phyloP scores from a whole-genome alignment of 1,140 invertebrate species.

The Bombus sibiricus region DNA sequence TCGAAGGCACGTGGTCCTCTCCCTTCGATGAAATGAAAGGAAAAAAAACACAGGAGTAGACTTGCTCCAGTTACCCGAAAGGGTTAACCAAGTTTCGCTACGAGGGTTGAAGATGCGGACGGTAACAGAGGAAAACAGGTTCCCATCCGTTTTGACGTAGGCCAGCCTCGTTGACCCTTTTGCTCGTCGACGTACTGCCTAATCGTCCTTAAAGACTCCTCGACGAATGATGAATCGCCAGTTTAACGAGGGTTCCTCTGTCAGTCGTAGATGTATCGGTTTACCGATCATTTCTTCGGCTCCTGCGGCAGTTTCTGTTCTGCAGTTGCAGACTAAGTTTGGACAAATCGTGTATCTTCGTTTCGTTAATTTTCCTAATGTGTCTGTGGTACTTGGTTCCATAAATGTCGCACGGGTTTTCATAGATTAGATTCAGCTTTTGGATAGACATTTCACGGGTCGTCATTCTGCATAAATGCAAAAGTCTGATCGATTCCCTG shows the following conservation, averaged over 20 bases:
- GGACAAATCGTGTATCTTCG: not conserved
- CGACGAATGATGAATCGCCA: conserved; percentile 65
- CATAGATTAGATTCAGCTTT: too few species aligned
- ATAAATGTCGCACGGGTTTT: not conserved
- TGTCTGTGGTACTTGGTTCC: not conserved
- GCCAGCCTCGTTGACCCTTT: conserved; percentile 38
- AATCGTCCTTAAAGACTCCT: conserved; percentile 62
- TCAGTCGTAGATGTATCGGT: conserved; percentile 40
- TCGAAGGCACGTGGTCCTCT: not conserved
- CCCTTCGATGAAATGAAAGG: not conserved
- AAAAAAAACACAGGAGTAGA: not conserved
- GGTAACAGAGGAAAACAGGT: conserved; percentile 23
- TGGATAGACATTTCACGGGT: too few species aligned
- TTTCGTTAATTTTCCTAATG: not conserved
- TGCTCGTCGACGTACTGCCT: conserved; percentile 42
- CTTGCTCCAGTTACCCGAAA: conserved; percentile 33
- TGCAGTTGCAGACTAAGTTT: not conserved
- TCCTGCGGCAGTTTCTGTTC: not conserved
- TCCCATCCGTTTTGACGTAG: conserved; percentile 24
- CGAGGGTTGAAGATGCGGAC: conserved; percentile 7
- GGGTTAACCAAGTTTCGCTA: conserved; percentile 32
- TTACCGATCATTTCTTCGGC: conserved; percentile 48
- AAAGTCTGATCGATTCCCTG: too few species aligned
- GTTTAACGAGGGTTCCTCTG: conserved; percentile 61
- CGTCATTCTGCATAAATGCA: too few species aligned